phyloP scores from a whole-genome alignment of 2,888 invertebrate genomes.

The Terebella lapidaria region DNA sequence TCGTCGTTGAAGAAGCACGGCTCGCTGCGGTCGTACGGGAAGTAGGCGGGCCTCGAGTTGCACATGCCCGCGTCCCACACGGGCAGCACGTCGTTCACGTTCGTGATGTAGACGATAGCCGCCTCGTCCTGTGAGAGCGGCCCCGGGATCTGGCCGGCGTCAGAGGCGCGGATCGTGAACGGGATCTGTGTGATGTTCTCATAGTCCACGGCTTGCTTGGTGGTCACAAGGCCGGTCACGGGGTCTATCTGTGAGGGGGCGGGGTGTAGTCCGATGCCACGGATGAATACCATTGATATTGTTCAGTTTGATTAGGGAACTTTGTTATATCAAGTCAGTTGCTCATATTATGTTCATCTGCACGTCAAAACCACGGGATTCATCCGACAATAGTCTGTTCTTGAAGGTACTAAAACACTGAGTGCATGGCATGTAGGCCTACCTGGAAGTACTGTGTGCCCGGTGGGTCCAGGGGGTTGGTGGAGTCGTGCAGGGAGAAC shows the following conservation, averaged over 20 bases:
- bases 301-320: no score
- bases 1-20: slow-evolving; percentile 13
- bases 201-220: slow-evolving; percentile 9
- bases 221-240: slow-evolving; percentile 3
- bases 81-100: slow-evolving; percentile 10
- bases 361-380: no score
- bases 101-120: background rate
- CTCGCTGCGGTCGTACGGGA: background rate
- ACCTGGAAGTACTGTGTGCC: no score
- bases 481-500: background rate
- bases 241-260: slow-evolving; percentile 8
- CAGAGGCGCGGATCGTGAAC: background rate
- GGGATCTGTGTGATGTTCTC: background rate
- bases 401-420: no score
- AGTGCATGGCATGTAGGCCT: no score
- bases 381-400: no score
- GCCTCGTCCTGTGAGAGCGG: background rate
- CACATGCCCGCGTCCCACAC: background rate
- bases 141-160: background rate
- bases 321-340: no score
- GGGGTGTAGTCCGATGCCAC: no score
- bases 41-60: background rate
- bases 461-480: background rate
- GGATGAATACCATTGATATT: no score
- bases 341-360: no score